Evolutionary conservation across 2,888 invertebrate genomes (phyloP).

Genomic region (Drosophila cognata): DNA sequence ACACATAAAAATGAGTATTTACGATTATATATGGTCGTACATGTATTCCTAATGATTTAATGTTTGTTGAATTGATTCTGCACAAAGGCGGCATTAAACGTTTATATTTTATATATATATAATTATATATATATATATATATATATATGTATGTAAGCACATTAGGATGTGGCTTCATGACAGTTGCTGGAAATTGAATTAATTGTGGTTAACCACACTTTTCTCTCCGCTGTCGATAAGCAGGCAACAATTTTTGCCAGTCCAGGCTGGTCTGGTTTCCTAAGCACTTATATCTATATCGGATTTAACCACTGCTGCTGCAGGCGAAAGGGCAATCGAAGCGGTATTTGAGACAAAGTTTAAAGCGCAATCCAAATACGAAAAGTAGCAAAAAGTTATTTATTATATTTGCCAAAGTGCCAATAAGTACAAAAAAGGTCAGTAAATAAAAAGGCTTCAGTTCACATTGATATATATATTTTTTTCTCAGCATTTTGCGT

Average conservation of each 20-base stretch:
- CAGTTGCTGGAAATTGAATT: conserved; percentile 62
- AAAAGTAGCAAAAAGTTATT: conserved; percentile 76
- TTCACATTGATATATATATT: conserved; percentile 32
- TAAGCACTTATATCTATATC: conserved; percentile 29
- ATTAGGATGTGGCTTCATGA: conserved; percentile 50
- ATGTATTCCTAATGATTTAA: conserved; percentile 46
- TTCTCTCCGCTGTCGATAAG: not conserved
- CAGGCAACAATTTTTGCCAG: conserved; percentile 30
- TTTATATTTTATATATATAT: conserved; percentile 70
- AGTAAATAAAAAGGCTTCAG: conserved; percentile 33
- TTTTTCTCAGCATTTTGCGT: not conserved
- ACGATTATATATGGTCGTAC: conserved; percentile 3
- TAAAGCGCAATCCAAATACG: conserved; percentile 72
- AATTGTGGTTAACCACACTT: conserved; percentile 46
- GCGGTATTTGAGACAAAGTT: conserved; percentile 70
- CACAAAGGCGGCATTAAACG: conserved; percentile 68
- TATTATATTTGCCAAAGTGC: conserved; percentile 74
- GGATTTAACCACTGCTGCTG: conserved; percentile 21
- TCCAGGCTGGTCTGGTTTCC: not conserved
- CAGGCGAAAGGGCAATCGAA: conserved; percentile 65
- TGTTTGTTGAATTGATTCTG: conserved; percentile 54
- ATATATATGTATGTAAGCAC: conserved; percentile 40
- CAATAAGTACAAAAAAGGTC: conserved; percentile 45
- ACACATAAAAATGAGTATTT: conserved; percentile 33
- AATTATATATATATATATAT: conserved; percentile 14